phyloP scores from a whole-genome alignment of 2,888 invertebrate genomes.

The Ligdia adustata region DNA sequence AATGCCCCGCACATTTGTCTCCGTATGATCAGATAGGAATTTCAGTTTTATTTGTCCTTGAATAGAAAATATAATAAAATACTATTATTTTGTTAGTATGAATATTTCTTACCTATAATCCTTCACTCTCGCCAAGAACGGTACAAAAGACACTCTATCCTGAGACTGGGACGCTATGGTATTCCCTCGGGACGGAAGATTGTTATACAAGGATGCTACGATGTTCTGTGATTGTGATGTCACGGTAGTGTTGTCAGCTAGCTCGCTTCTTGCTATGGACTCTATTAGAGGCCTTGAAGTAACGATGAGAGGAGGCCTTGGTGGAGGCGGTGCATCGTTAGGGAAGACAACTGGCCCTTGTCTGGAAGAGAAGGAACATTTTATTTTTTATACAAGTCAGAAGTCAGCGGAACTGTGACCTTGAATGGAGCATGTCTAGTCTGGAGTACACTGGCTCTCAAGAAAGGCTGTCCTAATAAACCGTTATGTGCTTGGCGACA shows the following conservation, averaged over 20 bases:
- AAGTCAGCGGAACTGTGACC: too few relatives aligned
- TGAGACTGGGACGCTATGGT: constrained; percentile 48
- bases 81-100: too few relatives aligned
- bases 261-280: constrained; percentile 67
- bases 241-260: constrained; percentile 54
- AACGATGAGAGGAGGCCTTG: constrained; percentile 67
- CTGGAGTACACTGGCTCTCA: too few relatives aligned
- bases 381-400: too few relatives aligned
- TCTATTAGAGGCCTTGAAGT: constrained; percentile 71
- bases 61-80: neutral
- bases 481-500: too few relatives aligned
- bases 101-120: constrained; percentile 41
- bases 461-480: too few relatives aligned
- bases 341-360: constrained; percentile 78
- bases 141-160: constrained; percentile 45
- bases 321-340: constrained; percentile 63
- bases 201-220: neutral
- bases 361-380: constrained; percentile 48
- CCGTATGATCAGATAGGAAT: too few relatives aligned
- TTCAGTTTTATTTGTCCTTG: too few relatives aligned
- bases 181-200: neutral
- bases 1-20: too few relatives aligned
- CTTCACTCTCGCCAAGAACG: constrained; percentile 46
- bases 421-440: too few relatives aligned
- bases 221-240: constrained; percentile 41